phyloP scores from a whole-genome alignment of 2,888 invertebrate genomes.

The Eustalomyia histrio region DNA sequence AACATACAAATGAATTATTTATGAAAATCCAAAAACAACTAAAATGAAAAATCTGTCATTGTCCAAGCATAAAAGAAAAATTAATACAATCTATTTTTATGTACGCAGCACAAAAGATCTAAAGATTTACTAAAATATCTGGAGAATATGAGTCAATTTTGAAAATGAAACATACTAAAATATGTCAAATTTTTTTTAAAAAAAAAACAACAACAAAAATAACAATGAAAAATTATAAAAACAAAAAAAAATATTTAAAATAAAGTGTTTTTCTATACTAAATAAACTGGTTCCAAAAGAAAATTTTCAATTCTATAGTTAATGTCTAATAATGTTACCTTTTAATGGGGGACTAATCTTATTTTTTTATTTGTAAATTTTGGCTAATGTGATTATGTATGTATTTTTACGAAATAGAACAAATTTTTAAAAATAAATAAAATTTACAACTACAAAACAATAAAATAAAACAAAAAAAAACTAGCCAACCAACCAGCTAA shows the following conservation, averaged over 20 bases:
- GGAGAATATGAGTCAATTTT: constrained; percentile 59
- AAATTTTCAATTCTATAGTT: constrained; percentile 15
- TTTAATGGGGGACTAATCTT: constrained; percentile 53
- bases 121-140: constrained; percentile 46
- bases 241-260: constrained; percentile 8
- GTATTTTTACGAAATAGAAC: constrained; percentile 64
- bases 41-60: constrained; percentile 28
- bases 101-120: background rate
- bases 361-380: constrained; percentile 44
- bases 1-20: constrained; percentile 35
- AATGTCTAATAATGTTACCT: constrained; percentile 46
- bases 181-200: background rate
- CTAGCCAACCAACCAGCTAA: constrained; percentile 60
- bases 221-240: constrained; percentile 9
- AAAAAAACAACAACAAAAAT: constrained; percentile 14
- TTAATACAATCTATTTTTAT: constrained; percentile 56
- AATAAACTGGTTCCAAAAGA: constrained; percentile 19
- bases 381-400: constrained; percentile 62
- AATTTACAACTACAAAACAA: constrained; percentile 60
- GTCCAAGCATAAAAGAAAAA: constrained; percentile 28
- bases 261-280: constrained; percentile 3
- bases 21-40: constrained; percentile 13
- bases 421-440: constrained; percentile 65
- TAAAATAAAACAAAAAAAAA: constrained; percentile 49
- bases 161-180: constrained; percentile 10